Evolutionary conservation across 1,140 invertebrate genomes (phyloP), one percentile per base, ranked within the genome.

Genomic region (Centruroides sculpturatus): DNA sequence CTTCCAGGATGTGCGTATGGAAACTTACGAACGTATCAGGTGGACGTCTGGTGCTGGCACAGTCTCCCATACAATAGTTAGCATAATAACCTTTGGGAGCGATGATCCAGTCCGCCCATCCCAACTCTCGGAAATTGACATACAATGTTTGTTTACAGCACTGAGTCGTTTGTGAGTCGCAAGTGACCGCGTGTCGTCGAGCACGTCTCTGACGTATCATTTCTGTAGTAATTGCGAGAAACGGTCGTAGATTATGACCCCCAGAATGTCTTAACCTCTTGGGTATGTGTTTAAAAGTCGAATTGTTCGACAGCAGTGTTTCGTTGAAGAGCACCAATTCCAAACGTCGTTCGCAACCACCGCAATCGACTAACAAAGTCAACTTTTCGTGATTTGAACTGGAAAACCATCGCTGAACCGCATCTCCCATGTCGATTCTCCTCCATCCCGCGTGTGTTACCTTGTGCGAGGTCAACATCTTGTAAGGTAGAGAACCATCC

Each of bases 31-130:
- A 90, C 48, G 86, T 84, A 73, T 89, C 86, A 23, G 86, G 86
- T 34, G 86, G 88, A 56, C 87, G 80, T 68, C 82, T 80, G 4
- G 79, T 75, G 41, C 82, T 83, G 53, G 79, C 78, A 73, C 91
- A 95, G 68, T 90, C 86, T 54, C 91, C 91, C 67, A 85, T 82
- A 74, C 92, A 95, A 75, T 92, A 94, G 75, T 93, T 93, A n/a
- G 90, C 90, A 73, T 88, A 87, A 75, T 94, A 92, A 52, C 82
- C 82, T 57, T 70, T 72, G 5, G 91, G 90, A 48, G 88, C 89
- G 63, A 94, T 92, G 69, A 96, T 91, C 88, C 89, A 93, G 76
- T 92, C 89, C 71, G 92, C 89, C 91, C 91, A 95, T 59, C 89
- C 89, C 12, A 95, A 80, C 59, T 87, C 83, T 64, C 84, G 84